These are phyloP conservation scores for Antechinus flavipes DNA, from an alignment of 2,113 vertebrate species.

Conservation along the genomic window DNA sequence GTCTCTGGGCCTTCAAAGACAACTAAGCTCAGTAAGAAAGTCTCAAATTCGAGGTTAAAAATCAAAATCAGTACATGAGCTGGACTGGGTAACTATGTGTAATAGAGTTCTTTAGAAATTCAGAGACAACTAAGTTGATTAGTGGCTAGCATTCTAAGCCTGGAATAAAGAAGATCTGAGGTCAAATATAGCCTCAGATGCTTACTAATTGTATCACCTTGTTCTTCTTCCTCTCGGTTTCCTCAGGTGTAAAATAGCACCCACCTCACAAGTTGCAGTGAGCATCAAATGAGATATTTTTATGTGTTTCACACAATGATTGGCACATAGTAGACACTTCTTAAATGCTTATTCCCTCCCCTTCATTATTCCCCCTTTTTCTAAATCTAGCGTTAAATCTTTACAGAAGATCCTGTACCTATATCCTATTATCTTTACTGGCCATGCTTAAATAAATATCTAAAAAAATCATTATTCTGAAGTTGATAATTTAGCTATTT, in stretches of 20 bases:
- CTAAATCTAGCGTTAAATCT: not conserved
- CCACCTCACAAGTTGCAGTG: not conserved
- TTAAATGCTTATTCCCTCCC: not conserved
- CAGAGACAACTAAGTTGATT: not conserved
- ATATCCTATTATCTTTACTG: not conserved
- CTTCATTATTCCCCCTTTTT: not conserved
- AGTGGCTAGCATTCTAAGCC: not conserved
- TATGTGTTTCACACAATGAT: not conserved
- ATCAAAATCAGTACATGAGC: not conserved
- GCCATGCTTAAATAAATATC: not conserved
- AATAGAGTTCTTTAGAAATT: not conserved
- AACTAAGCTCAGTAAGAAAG: not conserved
- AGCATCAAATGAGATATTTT: not conserved
- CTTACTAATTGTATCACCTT: not conserved
- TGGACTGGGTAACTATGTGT: no score
- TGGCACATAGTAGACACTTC: not conserved
- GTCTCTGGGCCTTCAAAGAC: not conserved
- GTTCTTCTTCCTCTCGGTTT: not conserved
- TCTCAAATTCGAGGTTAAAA: not conserved
- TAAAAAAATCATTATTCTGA: not conserved
- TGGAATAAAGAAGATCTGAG: not conserved
- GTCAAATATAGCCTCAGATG: not conserved
- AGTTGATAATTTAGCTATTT: not conserved
- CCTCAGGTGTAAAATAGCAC: not conserved
- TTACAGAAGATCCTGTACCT: not conserved